These are phyloP conservation scores for Xiphydria camelus DNA, from an alignment of 2,888 invertebrate species.

Conservation along the genomic window DNA sequence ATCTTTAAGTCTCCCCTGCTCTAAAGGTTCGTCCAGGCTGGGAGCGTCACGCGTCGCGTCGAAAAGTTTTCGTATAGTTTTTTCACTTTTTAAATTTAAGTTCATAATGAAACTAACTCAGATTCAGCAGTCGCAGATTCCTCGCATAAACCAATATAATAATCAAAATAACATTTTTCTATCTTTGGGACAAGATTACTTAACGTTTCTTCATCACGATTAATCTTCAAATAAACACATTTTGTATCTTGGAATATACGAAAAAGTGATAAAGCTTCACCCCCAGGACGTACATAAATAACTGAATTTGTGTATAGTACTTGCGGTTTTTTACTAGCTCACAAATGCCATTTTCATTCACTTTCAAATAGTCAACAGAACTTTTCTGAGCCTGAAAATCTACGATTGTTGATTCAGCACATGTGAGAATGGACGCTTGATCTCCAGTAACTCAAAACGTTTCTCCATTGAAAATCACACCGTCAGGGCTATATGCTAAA, in stretches of 20 bases:
- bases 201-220: slow-evolving; percentile 10
- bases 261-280: slow-evolving; percentile 12
- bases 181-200: slow-evolving; percentile 9
- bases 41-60: no score
- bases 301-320: slow-evolving; percentile 14
- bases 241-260: slow-evolving; percentile 7
- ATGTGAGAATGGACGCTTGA: slow-evolving; percentile 20
- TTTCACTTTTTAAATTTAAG: no score
- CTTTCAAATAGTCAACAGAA: no score
- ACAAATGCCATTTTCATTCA: neutral
- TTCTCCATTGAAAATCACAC: slow-evolving; percentile 14
- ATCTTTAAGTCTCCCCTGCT: no score
- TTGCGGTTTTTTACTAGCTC: slow-evolving; percentile 6
- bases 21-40: no score
- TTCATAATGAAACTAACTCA: no score
- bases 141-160: no score
- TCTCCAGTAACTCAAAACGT: slow-evolving; percentile 18
- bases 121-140: no score
- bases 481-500: slow-evolving; percentile 18
- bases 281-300: slow-evolving; percentile 16
- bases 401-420: slow-evolving; percentile 16
- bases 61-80: no score
- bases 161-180: slow-evolving; percentile 12
- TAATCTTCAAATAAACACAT: slow-evolving; percentile 4
- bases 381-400: no score